phyloP scores from a whole-genome alignment of 2,888 invertebrate species.

The Tuberolachnus salignus region DNA sequence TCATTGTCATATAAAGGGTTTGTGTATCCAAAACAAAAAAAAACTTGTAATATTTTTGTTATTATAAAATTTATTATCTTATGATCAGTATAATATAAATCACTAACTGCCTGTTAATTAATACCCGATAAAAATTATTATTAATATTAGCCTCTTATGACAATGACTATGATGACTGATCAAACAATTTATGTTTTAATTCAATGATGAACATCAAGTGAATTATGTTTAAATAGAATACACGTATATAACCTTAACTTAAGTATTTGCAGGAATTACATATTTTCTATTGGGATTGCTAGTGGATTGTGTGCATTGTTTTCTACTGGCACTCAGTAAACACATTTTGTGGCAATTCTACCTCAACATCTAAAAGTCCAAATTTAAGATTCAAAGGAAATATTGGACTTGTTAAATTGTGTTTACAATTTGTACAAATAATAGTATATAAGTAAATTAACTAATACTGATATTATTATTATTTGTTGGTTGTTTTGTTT shows the following conservation, averaged over 20 bases:
- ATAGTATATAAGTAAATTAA: slow-evolving; percentile 25
- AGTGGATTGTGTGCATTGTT: slow-evolving; percentile 91
- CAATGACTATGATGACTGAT: background rate
- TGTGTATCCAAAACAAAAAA: no score
- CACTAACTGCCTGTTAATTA: no score
- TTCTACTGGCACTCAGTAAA: slow-evolving; percentile 86
- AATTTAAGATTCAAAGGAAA: slow-evolving; percentile 4
- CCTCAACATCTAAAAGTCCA: background rate
- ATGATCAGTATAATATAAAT: no score
- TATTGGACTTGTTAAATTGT: slow-evolving; percentile 12
- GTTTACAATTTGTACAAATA: slow-evolving; percentile 18
- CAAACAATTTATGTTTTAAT: background rate
- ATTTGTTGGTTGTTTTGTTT: slow-evolving; percentile 7
- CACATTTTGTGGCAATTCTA: background rate
- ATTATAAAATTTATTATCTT: no score
- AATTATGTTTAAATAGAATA: background rate
- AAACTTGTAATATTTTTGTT: no score
- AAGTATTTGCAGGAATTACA: slow-evolving; percentile 75
- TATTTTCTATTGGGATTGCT: slow-evolving; percentile 85
- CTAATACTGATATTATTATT: slow-evolving; percentile 4
- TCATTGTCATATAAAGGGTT: no score
- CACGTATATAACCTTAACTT: slow-evolving; percentile 59
- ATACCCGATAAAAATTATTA: no score
- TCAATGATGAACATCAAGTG: background rate
- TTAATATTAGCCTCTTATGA: no score